Evolutionary conservation across 2,113 vertebrate species (phyloP), one percentile per base, ranked within the genome.

Genomic region (Eurystomus gularis): DNA sequence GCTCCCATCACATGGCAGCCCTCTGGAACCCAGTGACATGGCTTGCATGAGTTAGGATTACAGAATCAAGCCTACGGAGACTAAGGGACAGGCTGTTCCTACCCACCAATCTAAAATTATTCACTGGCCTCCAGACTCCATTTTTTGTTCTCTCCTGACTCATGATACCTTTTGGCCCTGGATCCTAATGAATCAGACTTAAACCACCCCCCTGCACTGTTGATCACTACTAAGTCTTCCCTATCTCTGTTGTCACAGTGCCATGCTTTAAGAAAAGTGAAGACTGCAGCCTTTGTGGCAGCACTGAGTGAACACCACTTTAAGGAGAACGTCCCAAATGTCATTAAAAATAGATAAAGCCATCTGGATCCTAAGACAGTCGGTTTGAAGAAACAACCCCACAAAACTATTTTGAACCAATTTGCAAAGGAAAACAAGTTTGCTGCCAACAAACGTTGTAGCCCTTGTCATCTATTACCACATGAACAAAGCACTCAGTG

Each of bases 361-460:
- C 88, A 93, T 93, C 80, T 88, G 66, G 78, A 82, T 76, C 35
- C 73, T 57, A 88, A 87, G 83, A 84, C 13, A 76, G 37, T 39
- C 1, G 1, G 54, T 46, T 95, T 40, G 16, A 54, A 86, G 95
- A 94, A 73, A 89, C 21, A 48, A 35, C 3, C 9, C 46, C 57
- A 68, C 23, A 88, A 92, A 94, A 82, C 86, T 84, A 86, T 93
- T 93, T 73, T 95, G 77, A 96, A 89, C 48, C 80, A 86, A 96
- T 95, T 94, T 96, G 84, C 7, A 91, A 97, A 94, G 84, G 54
- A 96, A 96, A 95, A 88, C 42, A 83, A 76, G 75, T 71, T 82
- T 75, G 66, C 94, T 93, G 93, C 89, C 96, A 94, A 90, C 90
- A 79, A 93, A 94, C 5, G 35, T 64, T 75, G 69, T 49, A 90